Conservation (phyloP, 2,797 vertebrate genomes). For the Margarornis squamiger region DNA sequence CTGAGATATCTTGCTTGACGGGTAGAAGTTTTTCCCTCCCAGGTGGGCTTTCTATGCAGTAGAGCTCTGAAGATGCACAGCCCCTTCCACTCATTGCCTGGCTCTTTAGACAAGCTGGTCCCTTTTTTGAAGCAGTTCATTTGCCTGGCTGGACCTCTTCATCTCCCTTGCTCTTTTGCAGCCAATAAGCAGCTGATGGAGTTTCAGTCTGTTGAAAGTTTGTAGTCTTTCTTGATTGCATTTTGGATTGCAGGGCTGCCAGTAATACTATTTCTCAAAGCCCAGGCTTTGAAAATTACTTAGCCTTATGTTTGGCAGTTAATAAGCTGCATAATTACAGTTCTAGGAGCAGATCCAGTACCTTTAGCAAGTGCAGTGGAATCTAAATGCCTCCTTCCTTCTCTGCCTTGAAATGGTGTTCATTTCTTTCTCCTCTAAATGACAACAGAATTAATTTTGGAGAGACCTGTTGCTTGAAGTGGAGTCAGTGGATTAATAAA, state of each 20-base stretch:
- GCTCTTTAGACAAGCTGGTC: background rate
- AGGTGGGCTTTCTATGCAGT: background rate
- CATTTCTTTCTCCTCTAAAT: background rate
- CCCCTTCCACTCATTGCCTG: background rate
- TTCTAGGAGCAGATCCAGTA: background rate
- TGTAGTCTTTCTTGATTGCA: background rate
- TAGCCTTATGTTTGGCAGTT: background rate
- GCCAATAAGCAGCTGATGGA: background rate
- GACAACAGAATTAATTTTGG: conserved; percentile 16
- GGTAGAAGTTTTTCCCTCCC: background rate
- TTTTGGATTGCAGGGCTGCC: background rate
- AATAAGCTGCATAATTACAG: background rate
- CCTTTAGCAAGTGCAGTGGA: background rate
- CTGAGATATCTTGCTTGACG: background rate
- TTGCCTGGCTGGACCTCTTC: background rate
- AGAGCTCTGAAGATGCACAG: background rate
- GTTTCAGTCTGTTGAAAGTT: background rate
- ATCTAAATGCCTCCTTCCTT: background rate
- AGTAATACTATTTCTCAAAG: background rate
- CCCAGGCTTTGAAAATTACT: background rate
- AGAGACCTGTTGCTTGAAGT: conserved; percentile 25
- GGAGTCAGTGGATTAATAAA: conserved; percentile 56
- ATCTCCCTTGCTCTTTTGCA: background rate
- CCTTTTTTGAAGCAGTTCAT: background rate
- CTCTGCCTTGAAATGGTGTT: background rate